These are phyloP conservation scores for Panurus biarmicus DNA, from an alignment of 2,113 vertebrate species.

Conservation along the genomic window DNA sequence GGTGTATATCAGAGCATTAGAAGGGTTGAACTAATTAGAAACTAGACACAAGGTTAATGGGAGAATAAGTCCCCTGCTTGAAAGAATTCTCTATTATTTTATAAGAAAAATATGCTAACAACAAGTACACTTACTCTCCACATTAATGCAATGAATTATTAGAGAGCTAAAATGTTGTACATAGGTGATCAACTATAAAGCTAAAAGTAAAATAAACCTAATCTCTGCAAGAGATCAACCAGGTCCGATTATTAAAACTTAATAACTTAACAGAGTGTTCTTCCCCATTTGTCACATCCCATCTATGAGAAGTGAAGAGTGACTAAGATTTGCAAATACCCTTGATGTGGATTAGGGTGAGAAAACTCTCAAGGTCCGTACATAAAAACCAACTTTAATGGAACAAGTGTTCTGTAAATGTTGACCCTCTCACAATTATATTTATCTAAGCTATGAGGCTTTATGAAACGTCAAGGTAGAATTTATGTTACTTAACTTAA, in stretches of 20 bases:
- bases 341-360: accelerated
- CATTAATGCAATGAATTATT: not conserved
- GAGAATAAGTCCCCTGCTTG: not conserved
- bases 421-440: not conserved
- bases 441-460: not conserved
- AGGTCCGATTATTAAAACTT: not conserved
- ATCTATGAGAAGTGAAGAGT: no score
- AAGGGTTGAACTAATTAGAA: not conserved
- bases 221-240: not conserved
- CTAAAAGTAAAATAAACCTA: not conserved
- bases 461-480: not conserved
- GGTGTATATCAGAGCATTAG: not conserved
- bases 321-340: not conserved
- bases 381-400: not conserved
- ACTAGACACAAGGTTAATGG: not conserved
- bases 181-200: not conserved
- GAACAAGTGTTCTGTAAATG: not conserved
- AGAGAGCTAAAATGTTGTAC: not conserved
- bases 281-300: not conserved
- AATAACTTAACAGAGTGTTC: not conserved
- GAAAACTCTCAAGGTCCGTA: not conserved
- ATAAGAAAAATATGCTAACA: not conserved
- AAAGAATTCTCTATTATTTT: not conserved
- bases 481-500: not conserved
- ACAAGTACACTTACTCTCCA: not conserved